A percentile compares a stretch with the other conserved stretches of the same genome.
phyloP scores from a whole-genome alignment of 2,797 vertebrate genomes.

The Falco peregrinus region DNA sequence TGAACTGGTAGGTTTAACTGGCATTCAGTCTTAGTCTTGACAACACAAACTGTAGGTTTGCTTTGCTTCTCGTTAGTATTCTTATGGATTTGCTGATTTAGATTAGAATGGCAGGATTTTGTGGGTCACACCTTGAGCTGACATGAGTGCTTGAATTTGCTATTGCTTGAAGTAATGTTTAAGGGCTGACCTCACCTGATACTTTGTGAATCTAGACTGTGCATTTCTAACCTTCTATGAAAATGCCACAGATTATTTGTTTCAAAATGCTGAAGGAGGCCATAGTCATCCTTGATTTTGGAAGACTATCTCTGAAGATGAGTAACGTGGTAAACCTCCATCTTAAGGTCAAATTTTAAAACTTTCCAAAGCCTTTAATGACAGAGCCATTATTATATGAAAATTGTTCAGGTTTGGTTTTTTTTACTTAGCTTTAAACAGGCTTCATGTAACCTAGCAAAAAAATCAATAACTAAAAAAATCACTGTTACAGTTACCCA shows the following conservation, averaged over 20 bases:
- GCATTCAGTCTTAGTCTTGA: not conserved
- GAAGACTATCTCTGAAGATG: not conserved
- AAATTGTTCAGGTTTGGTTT: not conserved
- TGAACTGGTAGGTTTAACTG: not conserved
- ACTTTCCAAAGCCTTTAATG: not conserved
- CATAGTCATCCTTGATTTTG: not conserved
- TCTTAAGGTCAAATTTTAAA: not conserved
- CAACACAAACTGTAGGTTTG: not conserved
- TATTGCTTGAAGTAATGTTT: not conserved
- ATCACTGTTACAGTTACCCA: not conserved
- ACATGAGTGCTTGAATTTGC: not conserved
- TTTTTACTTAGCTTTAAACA: not conserved
- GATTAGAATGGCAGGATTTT: not conserved
- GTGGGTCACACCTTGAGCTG: not conserved
- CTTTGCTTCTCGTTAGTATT: not conserved
- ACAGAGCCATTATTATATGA: not conserved
- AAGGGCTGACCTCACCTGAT: not conserved
- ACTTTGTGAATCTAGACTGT: not conserved
- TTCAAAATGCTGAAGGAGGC: not conserved
- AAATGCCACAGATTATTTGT: not conserved
- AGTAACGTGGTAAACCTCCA: not conserved
- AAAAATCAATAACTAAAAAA: not conserved
- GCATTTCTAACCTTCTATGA: not conserved
- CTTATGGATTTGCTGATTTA: not conserved
- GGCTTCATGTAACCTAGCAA: not conserved